A percentile compares a stretch with the other conserved stretches of the same genome.
Conservation (phyloP, 2,113 vertebrate species). For the Entelurus aequoreus region DNA sequence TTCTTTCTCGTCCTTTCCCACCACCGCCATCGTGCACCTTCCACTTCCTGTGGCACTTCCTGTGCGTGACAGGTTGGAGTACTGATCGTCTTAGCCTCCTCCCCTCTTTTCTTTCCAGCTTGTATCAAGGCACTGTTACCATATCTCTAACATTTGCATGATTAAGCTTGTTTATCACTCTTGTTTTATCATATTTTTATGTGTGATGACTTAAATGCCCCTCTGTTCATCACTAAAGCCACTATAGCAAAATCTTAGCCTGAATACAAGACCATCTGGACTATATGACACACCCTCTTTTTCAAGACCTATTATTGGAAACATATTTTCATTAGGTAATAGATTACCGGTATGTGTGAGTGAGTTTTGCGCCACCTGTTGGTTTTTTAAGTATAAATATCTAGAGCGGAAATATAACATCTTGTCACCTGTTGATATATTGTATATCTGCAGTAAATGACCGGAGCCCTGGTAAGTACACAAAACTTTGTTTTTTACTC, state of each 20-base stretch:
- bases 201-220: slow-evolving; percentile 17
- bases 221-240: slow-evolving; percentile 48
- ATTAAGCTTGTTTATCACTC: slow-evolving; percentile 25
- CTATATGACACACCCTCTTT: no score
- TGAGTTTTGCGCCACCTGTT: no score
- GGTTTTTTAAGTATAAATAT: no score
- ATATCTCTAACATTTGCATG: slow-evolving; percentile 29
- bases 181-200: slow-evolving; percentile 28
- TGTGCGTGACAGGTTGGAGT: slow-evolving; percentile 73
- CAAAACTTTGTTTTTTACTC: no score
- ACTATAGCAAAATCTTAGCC: slow-evolving; percentile 14
- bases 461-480: no score
- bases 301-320: no score
- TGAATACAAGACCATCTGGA: no score
- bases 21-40: slow-evolving; percentile 49
- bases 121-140: slow-evolving; percentile 19
- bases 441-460: no score
- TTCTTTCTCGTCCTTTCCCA: slow-evolving; percentile 33
- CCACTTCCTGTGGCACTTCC: slow-evolving; percentile 69
- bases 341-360: no score
- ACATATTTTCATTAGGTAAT: no score
- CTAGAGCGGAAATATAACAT: no score
- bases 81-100: slow-evolving; percentile 28
- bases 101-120: slow-evolving; percentile 31
- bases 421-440: no score